Conservation (phyloP, 2,113 vertebrate genomes). For the Tor tambroides region DNA sequence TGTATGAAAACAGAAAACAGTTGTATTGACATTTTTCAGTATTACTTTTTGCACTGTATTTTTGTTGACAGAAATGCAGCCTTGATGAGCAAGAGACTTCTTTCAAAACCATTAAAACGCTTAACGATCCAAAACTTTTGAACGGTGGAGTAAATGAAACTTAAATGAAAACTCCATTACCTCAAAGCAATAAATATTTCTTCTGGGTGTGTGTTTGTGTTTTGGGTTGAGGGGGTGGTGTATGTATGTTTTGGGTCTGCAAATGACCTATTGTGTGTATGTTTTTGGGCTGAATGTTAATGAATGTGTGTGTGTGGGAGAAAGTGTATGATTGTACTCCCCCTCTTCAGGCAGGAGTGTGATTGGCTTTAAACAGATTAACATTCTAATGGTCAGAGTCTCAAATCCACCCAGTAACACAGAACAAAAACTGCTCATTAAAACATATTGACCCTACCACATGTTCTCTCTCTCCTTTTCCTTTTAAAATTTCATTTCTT, state of each 20-base stretch:
- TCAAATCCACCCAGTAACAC: conserved; percentile 25
- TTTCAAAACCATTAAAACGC: not conserved
- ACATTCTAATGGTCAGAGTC: conserved; percentile 51
- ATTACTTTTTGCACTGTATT: too few relatives aligned
- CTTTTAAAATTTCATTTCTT: not conserved
- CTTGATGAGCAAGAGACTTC: not conserved
- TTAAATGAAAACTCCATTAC: not conserved
- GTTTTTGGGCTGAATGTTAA: conserved; percentile 2
- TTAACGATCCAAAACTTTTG: not conserved
- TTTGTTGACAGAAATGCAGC: too few relatives aligned
- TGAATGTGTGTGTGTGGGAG: conserved; percentile 14
- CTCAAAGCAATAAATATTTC: not conserved
- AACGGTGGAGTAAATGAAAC: not conserved
- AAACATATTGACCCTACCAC: not conserved
- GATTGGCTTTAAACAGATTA: conserved; percentile 51
- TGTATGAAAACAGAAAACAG: too few relatives aligned
- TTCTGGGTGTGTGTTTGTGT: not conserved
- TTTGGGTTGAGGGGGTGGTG: conserved; percentile 6
- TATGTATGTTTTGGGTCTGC: conserved; percentile 30
- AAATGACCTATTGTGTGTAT: conserved; percentile 33
- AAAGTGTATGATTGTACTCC: conserved; percentile 9
- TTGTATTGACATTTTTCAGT: too few relatives aligned
- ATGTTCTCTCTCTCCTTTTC: not conserved
- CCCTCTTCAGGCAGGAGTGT: conserved; percentile 23
- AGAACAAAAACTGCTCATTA: conserved; percentile 41